A percentile compares a stretch with the other conserved stretches of the same genome.
Evolutionary conservation across 2,797 vertebrate species (phyloP).

Genomic region (Tinamus major): DNA sequence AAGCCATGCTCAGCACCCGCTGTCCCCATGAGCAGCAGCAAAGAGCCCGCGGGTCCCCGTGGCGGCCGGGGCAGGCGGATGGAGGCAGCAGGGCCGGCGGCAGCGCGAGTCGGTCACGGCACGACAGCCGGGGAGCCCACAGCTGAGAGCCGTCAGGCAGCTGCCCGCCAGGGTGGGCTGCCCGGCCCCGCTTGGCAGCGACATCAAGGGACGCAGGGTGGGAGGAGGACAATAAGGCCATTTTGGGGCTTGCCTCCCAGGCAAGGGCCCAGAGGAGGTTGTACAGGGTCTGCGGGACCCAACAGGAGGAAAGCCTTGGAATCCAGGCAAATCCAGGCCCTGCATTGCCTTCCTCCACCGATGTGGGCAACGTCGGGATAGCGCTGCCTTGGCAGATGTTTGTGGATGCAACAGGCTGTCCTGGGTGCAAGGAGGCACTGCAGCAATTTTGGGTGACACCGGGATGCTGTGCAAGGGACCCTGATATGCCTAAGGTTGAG

Average conservation of each 20-base stretch:
- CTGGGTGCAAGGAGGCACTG: background rate
- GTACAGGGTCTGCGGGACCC: fast-evolving
- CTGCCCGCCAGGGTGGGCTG: background rate
- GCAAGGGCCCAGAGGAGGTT: background rate
- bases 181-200: background rate
- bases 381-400: background rate
- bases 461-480: background rate
- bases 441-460: background rate
- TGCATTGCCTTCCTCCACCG: background rate
- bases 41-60: background rate
- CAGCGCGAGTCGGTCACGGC: background rate
- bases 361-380: background rate
- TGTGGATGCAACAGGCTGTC: background rate
- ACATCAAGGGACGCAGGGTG: slow-evolving; percentile 8
- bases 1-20: background rate
- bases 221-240: background rate
- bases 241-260: background rate
- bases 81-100: background rate
- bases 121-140: background rate
- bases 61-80: fast-evolving
- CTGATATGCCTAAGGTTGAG: background rate
- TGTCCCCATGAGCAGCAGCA: background rate
- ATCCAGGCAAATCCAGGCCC: background rate
- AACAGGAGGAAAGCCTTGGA: background rate
- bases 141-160: slow-evolving; percentile 34